Evolutionary conservation across 1,140 invertebrate species (phyloP).

Genomic region (Neodiprion virginianus): DNA sequence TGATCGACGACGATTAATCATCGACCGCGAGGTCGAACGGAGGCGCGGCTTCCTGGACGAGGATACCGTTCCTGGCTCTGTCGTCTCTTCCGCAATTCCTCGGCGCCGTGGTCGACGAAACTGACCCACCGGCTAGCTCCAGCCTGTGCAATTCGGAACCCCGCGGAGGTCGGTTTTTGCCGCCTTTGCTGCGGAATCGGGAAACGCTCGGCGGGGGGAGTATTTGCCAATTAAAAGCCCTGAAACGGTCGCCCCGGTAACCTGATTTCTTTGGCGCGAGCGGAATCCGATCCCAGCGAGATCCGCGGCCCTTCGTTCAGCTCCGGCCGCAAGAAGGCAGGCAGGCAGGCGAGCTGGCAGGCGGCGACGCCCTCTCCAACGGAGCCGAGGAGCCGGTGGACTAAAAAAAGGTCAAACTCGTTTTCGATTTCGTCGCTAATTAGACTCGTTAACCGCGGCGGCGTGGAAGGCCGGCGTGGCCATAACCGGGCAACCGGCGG

Average conservation of each 20-base stretch:
- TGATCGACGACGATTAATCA: background rate
- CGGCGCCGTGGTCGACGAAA: no score
- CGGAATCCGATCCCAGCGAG: background rate
- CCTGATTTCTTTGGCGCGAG: background rate
- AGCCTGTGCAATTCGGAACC: no score
- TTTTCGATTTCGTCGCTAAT: conserved; percentile 66
- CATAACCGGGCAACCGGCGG: conserved; percentile 52
- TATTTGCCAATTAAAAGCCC: background rate
- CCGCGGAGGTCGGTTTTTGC: no score
- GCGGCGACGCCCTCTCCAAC: no score
- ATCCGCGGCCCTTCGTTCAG: background rate
- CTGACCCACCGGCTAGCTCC: no score
- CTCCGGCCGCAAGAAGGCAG: background rate
- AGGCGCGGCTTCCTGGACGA: background rate
- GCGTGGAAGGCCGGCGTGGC: conserved; percentile 43
- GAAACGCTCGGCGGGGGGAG: background rate
- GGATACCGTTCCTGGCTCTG: no score
- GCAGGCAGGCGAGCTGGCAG: no score
- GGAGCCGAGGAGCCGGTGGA: background rate
- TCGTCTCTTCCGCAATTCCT: no score
- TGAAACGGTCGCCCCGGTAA: background rate
- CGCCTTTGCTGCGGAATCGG: no score
- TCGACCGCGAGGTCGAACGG: no score
- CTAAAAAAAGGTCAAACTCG: conserved; percentile 61
- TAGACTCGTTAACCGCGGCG: conserved; percentile 61